Conservation (phyloP, 2,797 vertebrate species). For the Lagocephalus sceleratus region DNA sequence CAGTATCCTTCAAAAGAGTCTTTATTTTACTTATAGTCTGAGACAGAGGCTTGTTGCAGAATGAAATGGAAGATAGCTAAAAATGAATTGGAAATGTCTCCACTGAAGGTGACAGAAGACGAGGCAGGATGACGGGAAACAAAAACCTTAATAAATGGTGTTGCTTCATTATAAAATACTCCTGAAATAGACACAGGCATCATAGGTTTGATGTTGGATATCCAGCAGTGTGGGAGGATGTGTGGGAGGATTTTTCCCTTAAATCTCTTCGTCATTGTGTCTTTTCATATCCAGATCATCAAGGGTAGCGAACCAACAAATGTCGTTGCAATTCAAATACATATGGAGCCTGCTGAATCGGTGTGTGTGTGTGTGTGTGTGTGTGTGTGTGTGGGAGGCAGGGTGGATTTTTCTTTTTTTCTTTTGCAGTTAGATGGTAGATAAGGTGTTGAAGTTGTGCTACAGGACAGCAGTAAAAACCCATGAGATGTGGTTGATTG, state of each 20-base stretch:
- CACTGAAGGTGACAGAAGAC: constrained; percentile 26
- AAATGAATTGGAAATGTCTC: constrained; percentile 23
- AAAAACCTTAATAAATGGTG: constrained; percentile 25
- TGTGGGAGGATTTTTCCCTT: constrained; percentile 49
- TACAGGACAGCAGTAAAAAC: constrained; percentile 49
- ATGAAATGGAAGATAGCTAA: not conserved
- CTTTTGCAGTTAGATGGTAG: constrained; percentile 40
- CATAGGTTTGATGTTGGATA: constrained; percentile 52
- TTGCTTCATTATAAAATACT: constrained; percentile 52
- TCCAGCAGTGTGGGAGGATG: constrained; percentile 56
- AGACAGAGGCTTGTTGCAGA: constrained; percentile 2
- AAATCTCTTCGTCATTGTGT: constrained; percentile 48
- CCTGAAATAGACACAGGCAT: constrained; percentile 49
- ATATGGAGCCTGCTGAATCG: constrained; percentile 31
- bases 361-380: too few relatives aligned
- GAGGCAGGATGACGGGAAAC: constrained; percentile 27
- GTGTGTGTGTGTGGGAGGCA: constrained; percentile 56
- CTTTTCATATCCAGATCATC: constrained; percentile 55
- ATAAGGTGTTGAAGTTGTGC: constrained; percentile 45
- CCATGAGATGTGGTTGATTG: constrained; percentile 51
- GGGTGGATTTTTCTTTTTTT: constrained; percentile 36
- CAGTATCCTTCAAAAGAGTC: constrained; percentile 20
- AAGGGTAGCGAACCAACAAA: constrained; percentile 49
- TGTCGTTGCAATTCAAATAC: constrained; percentile 53
- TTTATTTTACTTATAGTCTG: constrained; percentile 1